A percentile compares a stretch with the other conserved stretches of the same genome.
phyloP scores from a whole-genome alignment of 2,797 vertebrate species.

The Chromis chromis region DNA sequence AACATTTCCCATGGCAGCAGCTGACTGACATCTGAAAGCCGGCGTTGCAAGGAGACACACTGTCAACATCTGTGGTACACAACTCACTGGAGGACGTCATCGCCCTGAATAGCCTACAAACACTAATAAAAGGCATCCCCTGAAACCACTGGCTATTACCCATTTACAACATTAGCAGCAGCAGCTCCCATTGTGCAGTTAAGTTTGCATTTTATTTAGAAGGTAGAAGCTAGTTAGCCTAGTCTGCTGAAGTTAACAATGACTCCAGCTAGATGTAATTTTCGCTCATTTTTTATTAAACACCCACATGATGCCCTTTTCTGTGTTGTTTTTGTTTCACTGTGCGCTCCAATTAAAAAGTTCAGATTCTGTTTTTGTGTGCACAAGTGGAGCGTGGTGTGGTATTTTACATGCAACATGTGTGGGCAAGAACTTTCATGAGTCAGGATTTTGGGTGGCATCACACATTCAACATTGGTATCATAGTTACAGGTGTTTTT shows the following conservation, averaged over 20 bases:
- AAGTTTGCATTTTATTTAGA: background rate
- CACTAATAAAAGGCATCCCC: background rate
- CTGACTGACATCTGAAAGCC: background rate
- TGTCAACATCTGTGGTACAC: background rate
- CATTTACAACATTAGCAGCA: background rate
- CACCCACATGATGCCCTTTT: no score
- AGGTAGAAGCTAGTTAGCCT: background rate
- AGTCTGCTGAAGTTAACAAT: background rate
- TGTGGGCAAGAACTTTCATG: no score
- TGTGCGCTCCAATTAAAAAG: no score
- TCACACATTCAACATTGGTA: no score
- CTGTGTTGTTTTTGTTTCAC: no score
- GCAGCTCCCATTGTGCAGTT: background rate
- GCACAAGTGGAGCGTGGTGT: no score
- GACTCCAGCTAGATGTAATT: background rate
- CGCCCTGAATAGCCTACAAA: background rate
- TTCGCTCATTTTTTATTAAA: background rate
- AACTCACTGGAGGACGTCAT: background rate
- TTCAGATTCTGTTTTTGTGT: no score
- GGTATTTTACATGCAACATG: no score
- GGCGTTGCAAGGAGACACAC: background rate
- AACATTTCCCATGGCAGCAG: background rate
- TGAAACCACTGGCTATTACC: background rate
- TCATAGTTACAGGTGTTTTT: no score
- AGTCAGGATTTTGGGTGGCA: no score